Evolutionary conservation across 2,113 vertebrate genomes (phyloP).

Genomic region (Phylloscopus whistleri): DNA sequence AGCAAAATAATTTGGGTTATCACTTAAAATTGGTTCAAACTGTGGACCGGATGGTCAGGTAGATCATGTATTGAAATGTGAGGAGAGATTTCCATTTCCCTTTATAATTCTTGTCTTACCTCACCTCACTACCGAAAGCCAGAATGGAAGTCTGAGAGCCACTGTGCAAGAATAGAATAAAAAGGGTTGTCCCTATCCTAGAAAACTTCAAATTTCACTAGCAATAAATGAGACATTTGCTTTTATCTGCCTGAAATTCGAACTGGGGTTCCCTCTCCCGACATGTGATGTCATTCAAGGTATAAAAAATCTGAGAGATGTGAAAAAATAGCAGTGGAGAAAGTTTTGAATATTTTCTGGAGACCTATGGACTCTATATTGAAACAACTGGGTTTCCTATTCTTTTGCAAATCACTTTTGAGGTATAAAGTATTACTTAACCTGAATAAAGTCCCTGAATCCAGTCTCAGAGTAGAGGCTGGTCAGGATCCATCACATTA

Average conservation of each 20-base stretch:
- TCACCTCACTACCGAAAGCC: neutral
- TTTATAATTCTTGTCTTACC: neutral
- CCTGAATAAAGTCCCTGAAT: neutral
- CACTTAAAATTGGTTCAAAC: neutral
- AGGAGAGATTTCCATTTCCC: neutral
- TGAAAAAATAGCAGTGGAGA: neutral
- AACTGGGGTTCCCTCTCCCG: fast-evolving
- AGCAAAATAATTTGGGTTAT: neutral
- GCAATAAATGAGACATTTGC: neutral
- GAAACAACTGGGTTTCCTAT: neutral
- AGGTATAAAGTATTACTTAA: fast-evolving
- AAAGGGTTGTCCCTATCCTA: fast-evolving
- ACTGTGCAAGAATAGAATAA: neutral
- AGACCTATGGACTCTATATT: neutral
- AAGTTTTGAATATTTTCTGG: neutral
- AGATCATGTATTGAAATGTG: neutral
- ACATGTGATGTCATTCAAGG: fast-evolving
- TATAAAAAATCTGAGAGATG: neutral
- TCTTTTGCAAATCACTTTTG: neutral
- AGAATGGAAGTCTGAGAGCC: neutral
- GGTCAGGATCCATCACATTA: neutral
- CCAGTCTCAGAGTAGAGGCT: neutral
- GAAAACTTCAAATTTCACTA: neutral
- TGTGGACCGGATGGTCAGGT: fast-evolving
- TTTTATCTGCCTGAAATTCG: neutral